These are phyloP conservation scores for Bombus turneri DNA, from an alignment of 1,140 invertebrate genomes.

Conservation along the genomic window DNA sequence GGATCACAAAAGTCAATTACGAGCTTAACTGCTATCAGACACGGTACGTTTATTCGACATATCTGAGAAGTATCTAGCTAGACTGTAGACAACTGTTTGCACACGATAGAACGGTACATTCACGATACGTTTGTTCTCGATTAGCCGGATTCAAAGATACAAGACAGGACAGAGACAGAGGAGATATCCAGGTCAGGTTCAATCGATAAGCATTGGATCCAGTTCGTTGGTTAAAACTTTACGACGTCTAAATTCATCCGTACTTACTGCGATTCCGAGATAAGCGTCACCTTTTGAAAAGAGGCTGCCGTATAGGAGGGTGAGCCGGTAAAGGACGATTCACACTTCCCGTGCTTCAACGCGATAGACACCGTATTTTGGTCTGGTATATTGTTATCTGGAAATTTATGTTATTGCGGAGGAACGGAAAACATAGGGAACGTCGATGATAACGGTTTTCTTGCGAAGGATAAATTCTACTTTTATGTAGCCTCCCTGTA, in stretches of 20 bases:
- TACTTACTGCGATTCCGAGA: constrained; percentile 3
- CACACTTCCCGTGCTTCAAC: background rate
- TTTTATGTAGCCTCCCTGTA: background rate
- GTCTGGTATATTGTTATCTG: background rate
- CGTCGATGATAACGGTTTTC: constrained; percentile 6
- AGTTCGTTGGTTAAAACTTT: constrained; percentile 33
- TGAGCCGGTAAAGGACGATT: background rate
- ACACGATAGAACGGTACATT: constrained; percentile 24
- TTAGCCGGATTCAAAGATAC: background rate
- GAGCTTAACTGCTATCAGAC: background rate
- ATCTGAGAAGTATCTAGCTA: constrained; percentile 12
- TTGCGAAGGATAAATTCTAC: background rate
- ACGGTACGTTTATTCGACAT: background rate
- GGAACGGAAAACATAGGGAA: background rate
- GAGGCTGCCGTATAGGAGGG: background rate
- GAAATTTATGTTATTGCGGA: background rate
- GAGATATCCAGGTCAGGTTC: constrained; percentile 33
- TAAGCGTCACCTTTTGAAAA: constrained; percentile 14
- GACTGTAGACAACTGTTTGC: constrained; percentile 6
- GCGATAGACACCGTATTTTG: background rate
- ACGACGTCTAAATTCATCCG: constrained; percentile 35
- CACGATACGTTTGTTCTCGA: constrained; percentile 47
- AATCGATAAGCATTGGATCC: constrained; percentile 54
- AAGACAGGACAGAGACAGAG: background rate
- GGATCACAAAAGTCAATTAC: background rate